These are phyloP conservation scores for Canis aureus DNA, from an alignment of 2,113 vertebrate species.

Conservation along the genomic window DNA sequence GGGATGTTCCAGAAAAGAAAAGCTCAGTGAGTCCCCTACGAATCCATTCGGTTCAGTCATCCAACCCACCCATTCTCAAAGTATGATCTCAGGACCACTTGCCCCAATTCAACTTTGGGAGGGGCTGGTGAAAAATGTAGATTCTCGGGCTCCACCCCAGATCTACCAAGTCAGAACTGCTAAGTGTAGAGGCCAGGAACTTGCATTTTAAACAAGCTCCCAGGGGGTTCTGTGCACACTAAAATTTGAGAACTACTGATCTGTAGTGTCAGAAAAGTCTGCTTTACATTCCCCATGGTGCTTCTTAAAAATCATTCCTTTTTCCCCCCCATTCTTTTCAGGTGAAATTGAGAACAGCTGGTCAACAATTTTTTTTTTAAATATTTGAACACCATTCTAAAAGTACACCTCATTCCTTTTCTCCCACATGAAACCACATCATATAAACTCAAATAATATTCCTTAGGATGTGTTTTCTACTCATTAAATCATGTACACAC, in stretches of 20 bases:
- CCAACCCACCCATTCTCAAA: neutral
- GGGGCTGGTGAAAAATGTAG: neutral
- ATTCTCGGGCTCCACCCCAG: neutral
- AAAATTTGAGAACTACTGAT: conserved; percentile 49
- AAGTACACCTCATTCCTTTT: conserved; percentile 37
- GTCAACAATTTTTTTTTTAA: conserved; percentile 8
- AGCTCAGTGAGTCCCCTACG: neutral
- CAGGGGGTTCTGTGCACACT: neutral
- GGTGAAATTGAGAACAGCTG: conserved; percentile 69
- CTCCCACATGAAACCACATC: neutral
- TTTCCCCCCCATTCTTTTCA: neutral
- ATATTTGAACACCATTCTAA: conserved; percentile 42
- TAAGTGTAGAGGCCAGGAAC: neutral
- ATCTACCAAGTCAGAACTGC: neutral
- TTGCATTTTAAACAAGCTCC: conserved; percentile 38
- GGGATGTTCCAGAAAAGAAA: neutral
- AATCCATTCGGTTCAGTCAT: neutral
- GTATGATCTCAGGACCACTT: neutral
- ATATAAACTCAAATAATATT: conserved; percentile 54
- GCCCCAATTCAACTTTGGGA: neutral
- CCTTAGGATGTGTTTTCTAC: conserved; percentile 55
- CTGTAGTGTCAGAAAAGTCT: neutral
- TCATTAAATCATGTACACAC: conserved; percentile 60
- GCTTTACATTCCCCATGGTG: neutral
- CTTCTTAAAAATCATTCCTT: conserved; percentile 62